phyloP scores from a whole-genome alignment of 2,113 vertebrate genomes.

The Plestiodon gilberti region DNA sequence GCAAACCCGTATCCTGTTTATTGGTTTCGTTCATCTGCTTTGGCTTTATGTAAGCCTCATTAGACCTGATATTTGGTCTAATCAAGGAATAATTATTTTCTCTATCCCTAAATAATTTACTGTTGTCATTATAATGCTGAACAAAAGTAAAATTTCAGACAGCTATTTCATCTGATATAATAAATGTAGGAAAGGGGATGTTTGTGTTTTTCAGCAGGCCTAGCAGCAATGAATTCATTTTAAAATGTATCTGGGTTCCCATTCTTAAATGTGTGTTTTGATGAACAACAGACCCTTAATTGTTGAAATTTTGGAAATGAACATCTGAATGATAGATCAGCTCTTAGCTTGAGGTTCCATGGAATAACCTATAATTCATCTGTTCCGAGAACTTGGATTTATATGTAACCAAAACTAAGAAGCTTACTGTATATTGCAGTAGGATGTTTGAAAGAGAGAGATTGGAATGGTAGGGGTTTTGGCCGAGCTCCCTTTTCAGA shows the following conservation, averaged over 20 bases:
- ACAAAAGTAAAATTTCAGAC: neutral
- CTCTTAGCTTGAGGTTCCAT: neutral
- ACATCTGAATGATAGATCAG: neutral
- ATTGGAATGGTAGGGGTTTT: constrained; percentile 76
- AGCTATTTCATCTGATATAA: neutral
- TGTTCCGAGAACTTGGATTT: constrained; percentile 36
- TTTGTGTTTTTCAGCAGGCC: constrained; percentile 39
- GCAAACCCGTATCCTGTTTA: constrained; percentile 32
- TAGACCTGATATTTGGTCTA: neutral
- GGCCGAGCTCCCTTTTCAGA: constrained; percentile 81
- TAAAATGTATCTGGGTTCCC: constrained; percentile 20
- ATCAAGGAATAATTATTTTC: neutral
- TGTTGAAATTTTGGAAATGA: constrained; percentile 9
- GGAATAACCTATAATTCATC: neutral
- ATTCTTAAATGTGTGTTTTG: constrained; percentile 14
- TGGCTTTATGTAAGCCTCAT: constrained; percentile 18
- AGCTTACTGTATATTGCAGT: constrained; percentile 72
- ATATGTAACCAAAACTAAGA: constrained; percentile 54
- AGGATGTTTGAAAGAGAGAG: constrained; percentile 75
- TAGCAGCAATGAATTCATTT: neutral
- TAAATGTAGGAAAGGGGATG: neutral
- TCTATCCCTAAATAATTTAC: neutral
- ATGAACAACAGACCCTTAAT: neutral
- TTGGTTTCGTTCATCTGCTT: neutral
- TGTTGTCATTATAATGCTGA: neutral